Percentiles rank a stretch among this genome's conserved stretches.
Conservation (phyloP, 2,797 vertebrate species). For the Paramormyrops hopkinsi region DNA sequence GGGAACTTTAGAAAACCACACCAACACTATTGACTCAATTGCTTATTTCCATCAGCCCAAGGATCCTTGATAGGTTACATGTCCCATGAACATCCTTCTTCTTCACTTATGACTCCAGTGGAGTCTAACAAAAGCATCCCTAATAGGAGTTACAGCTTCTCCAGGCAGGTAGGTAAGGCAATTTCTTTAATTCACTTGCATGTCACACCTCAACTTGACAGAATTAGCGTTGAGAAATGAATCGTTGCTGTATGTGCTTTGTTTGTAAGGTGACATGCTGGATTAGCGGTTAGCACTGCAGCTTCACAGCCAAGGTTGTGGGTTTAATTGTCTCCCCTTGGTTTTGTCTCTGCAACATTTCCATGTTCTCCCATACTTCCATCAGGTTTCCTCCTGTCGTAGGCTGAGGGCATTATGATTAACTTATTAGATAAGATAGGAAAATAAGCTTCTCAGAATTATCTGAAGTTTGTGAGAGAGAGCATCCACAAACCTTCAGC, state of each 20-base stretch:
- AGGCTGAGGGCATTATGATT: background rate
- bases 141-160: background rate
- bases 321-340: background rate
- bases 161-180: background rate
- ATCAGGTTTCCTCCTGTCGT: background rate
- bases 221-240: background rate
- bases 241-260: background rate
- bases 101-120: background rate
- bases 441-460: background rate
- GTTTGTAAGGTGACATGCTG: background rate
- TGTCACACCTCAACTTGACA: background rate
- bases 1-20: background rate
- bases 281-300: background rate
- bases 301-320: background rate
- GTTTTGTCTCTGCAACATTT: background rate
- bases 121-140: background rate
- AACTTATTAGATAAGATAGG: background rate
- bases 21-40: background rate
- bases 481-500: background rate
- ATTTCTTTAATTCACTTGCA: background rate
- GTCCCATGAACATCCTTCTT: background rate
- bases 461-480: background rate
- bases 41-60: background rate
- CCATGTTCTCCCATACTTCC: background rate
- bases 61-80: background rate